These are phyloP conservation scores for Trematocara nigrifrons DNA, from an alignment of 2,113 vertebrate genomes.

Conservation along the genomic window DNA sequence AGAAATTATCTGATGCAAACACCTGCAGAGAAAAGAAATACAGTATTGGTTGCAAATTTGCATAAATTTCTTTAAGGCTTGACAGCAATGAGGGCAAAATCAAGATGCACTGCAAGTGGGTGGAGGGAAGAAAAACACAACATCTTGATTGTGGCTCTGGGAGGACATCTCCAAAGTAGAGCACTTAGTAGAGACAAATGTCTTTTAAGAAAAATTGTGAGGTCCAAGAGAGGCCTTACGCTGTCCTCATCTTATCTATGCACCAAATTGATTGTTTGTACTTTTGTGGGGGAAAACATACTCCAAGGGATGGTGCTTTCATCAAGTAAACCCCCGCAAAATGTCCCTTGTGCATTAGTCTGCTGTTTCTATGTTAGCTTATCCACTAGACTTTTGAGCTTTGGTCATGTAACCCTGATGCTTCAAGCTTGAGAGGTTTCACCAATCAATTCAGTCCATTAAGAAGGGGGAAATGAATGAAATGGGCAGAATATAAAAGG, in stretches of 20 bases:
- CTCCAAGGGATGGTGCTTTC: slow-evolving; percentile 42
- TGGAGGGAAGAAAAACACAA: slow-evolving; percentile 22
- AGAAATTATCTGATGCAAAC: slow-evolving; percentile 57
- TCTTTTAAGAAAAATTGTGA: slow-evolving; percentile 33
- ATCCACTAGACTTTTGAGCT: slow-evolving; percentile 38
- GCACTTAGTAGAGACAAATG: slow-evolving; percentile 38
- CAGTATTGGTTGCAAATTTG: slow-evolving; percentile 40
- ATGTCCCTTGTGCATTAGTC: slow-evolving; percentile 48
- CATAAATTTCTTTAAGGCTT: slow-evolving; percentile 49
- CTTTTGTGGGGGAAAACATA: slow-evolving; percentile 55
- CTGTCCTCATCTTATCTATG: slow-evolving; percentile 50
- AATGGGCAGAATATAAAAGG: slow-evolving; percentile 46
- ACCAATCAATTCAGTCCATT: slow-evolving; percentile 65
- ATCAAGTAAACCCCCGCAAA: slow-evolving; percentile 50
- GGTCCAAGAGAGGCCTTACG: slow-evolving; percentile 31
- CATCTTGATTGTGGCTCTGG: slow-evolving; percentile 26
- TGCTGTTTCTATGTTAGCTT: slow-evolving; percentile 44
- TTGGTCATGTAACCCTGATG: slow-evolving; percentile 47
- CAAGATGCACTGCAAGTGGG: slow-evolving; percentile 31
- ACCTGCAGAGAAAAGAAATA: slow-evolving; percentile 59
- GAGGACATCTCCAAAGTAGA: slow-evolving; percentile 23
- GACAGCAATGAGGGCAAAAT: slow-evolving; percentile 37
- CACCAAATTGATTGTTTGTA: slow-evolving; percentile 66
- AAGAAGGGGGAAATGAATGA: slow-evolving; percentile 49
- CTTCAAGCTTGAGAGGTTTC: slow-evolving; percentile 52